phyloP scores from a whole-genome alignment of 2,797 vertebrate genomes.

The Rhinogobio ventralis region DNA sequence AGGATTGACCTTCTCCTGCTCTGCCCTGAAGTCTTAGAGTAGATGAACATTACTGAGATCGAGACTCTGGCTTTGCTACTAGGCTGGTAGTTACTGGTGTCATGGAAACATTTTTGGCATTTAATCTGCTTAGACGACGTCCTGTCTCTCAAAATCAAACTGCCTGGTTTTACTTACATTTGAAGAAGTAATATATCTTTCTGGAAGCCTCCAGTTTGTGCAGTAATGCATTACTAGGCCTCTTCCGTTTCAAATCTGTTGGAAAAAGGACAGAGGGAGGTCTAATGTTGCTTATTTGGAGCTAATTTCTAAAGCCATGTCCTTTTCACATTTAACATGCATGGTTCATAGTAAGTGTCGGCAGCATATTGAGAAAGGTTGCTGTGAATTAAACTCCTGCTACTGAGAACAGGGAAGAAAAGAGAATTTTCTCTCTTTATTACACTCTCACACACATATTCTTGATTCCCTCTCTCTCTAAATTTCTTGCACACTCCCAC shows the following conservation, averaged over 20 bases:
- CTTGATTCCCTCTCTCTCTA: slow-evolving; percentile 52
- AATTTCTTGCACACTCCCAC: slow-evolving; percentile 34
- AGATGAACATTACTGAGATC: slow-evolving; percentile 53
- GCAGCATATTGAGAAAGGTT: slow-evolving; percentile 59
- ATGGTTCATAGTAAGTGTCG: slow-evolving; percentile 69
- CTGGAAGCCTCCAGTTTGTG: not conserved
- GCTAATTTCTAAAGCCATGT: slow-evolving; percentile 70
- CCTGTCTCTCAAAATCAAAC: slow-evolving; percentile 63
- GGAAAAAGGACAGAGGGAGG: not conserved
- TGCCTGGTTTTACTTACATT: slow-evolving; percentile 57
- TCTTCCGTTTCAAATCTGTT: not conserved
- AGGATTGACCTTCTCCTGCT: slow-evolving; percentile 80
- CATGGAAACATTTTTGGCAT: slow-evolving; percentile 75
- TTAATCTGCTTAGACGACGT: slow-evolving; percentile 83
- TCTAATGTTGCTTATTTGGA: slow-evolving; percentile 64
- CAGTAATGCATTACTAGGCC: not conserved
- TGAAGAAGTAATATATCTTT: not conserved
- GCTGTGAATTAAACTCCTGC: slow-evolving; percentile 75
- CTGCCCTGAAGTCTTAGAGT: slow-evolving; percentile 75
- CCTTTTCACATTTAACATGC: slow-evolving; percentile 65
- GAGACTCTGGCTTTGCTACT: slow-evolving; percentile 42
- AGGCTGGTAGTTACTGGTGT: slow-evolving; percentile 47
- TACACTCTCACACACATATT: slow-evolving; percentile 8
- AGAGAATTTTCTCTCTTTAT: not conserved
- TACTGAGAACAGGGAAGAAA: slow-evolving; percentile 66